Percentiles rank a stretch among this genome's conserved stretches.
Conservation (phyloP, 2,113 vertebrate genomes). For the Sinocyclocheilus rhinocerous region DNA sequence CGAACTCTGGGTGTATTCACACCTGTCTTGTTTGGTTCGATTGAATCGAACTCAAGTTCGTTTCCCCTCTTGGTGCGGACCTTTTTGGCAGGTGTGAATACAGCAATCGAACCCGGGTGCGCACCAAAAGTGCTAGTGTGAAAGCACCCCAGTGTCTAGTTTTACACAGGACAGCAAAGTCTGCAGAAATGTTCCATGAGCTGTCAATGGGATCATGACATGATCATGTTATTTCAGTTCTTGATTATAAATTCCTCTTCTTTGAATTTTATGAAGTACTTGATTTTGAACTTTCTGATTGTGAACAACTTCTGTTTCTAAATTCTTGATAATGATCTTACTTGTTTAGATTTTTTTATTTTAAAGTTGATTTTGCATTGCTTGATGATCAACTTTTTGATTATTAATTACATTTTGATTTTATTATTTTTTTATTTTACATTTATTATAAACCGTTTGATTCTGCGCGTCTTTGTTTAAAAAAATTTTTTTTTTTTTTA, state of each 20-base stretch:
- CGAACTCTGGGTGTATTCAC: no score
- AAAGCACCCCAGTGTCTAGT: neutral
- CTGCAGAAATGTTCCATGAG: neutral
- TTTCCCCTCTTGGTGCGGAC: no score
- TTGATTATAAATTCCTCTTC: neutral
- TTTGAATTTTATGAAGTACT: neutral
- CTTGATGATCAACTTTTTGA: neutral
- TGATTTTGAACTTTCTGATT: neutral
- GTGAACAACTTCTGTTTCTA: neutral
- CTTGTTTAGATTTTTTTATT: neutral
- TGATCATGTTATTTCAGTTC: neutral
- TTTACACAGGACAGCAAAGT: neutral
- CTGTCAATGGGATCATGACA: neutral
- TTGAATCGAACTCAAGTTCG: no score
- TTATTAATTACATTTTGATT: neutral
- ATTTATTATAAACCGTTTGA: neutral
- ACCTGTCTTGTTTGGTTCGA: no score
- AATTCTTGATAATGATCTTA: neutral
- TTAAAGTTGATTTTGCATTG: neutral
- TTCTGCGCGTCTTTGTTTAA: neutral
- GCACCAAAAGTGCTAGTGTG: no score
- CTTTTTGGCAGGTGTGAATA: no score
- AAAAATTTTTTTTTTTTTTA: no score
- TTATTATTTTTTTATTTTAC: neutral
- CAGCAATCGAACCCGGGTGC: no score